These are phyloP conservation scores for Eupithecia vulgata DNA, from an alignment of 2,888 invertebrate species.

Conservation along the genomic window DNA sequence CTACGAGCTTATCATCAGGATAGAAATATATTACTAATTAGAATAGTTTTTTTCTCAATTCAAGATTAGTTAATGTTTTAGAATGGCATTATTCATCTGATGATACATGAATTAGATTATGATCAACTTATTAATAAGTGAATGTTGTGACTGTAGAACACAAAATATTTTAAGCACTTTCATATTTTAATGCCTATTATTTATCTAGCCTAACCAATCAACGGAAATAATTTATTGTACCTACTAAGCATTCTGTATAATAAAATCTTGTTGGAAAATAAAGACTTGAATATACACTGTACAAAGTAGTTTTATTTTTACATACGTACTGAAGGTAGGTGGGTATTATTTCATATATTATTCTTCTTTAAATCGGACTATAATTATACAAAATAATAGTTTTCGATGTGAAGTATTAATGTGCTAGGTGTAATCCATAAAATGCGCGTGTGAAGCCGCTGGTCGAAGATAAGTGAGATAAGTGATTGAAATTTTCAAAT, in stretches of 20 bases:
- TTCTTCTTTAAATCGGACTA: background rate
- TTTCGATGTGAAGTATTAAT: background rate
- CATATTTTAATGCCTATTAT: background rate
- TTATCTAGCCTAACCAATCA: background rate
- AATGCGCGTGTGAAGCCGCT: background rate
- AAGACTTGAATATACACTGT: conserved; percentile 34
- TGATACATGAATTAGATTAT: background rate
- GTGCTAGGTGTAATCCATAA: background rate
- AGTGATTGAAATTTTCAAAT: background rate
- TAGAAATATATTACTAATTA: background rate
- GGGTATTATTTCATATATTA: too few relatives aligned
- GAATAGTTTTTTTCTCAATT: background rate
- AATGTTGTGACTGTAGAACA: background rate
- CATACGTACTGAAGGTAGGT: background rate
- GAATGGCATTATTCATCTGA: background rate
- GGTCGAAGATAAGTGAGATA: background rate
- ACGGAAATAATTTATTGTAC: background rate
- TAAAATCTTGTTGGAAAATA: conserved; percentile 17
- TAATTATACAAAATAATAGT: background rate
- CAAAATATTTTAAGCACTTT: background rate
- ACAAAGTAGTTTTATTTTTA: conserved; percentile 25
- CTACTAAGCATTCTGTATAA: background rate
- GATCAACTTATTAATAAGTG: background rate
- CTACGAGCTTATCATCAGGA: conserved; percentile 1
- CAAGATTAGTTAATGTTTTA: background rate